Conservation (phyloP, 2,113 vertebrate species). For the Tyrannus savana region DNA sequence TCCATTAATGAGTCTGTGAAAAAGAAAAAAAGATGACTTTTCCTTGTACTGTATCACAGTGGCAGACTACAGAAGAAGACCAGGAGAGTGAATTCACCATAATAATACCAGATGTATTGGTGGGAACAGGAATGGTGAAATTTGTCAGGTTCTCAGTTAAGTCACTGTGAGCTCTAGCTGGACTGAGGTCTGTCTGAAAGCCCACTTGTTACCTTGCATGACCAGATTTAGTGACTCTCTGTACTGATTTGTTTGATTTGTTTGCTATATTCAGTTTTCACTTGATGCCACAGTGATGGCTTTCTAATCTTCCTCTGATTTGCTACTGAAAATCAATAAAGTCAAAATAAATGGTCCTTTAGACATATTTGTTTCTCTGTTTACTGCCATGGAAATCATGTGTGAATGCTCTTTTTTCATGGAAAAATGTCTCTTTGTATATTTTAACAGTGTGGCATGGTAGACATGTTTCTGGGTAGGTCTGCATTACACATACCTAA, state of each 20-base stretch:
- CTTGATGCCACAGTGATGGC: neutral
- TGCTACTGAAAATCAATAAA: neutral
- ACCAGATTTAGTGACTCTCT: neutral
- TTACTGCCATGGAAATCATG: neutral
- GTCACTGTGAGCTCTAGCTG: neutral
- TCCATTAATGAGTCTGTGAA: neutral
- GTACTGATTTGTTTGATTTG: neutral
- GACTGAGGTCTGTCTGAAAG: neutral
- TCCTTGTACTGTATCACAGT: accelerated
- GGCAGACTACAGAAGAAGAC: neutral
- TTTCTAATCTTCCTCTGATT: neutral
- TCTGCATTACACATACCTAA: neutral
- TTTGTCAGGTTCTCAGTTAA: neutral
- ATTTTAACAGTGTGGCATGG: neutral
- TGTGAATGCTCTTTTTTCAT: neutral
- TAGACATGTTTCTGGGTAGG: neutral
- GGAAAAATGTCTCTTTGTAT: neutral
- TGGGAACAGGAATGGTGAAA: neutral
- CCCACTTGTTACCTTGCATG: neutral
- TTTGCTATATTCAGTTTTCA: neutral
- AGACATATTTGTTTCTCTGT: neutral
- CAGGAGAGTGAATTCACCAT: neutral
- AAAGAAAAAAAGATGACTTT: neutral
- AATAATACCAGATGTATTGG: neutral
- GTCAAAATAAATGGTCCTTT: neutral